These are phyloP conservation scores for Parnassius apollo DNA, from an alignment of 2,888 invertebrate genomes.

Conservation along the genomic window DNA sequence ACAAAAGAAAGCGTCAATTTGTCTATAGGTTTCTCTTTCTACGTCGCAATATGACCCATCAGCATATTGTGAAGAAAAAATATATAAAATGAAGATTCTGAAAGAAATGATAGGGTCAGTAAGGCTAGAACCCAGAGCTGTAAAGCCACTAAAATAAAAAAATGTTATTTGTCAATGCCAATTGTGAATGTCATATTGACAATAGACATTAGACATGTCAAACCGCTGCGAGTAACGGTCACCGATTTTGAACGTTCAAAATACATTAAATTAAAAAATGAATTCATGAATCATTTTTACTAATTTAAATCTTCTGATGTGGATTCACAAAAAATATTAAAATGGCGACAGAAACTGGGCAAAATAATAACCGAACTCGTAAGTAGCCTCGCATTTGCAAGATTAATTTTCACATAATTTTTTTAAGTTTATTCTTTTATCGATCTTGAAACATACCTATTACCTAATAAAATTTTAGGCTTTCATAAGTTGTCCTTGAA, in stretches of 20 bases:
- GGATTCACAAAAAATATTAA: not conserved
- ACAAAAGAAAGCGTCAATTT: too few species aligned
- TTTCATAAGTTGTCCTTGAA: slow-evolving; percentile 63
- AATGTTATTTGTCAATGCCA: too few species aligned
- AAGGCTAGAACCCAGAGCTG: too few species aligned
- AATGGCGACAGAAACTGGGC: slow-evolving; percentile 50
- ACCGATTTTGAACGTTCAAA: slow-evolving; percentile 18
- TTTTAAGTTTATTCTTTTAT: too few species aligned
- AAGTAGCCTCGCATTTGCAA: slow-evolving; percentile 34
- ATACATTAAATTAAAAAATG: not conserved
- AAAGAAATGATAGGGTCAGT: not conserved
- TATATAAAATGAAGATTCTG: not conserved
- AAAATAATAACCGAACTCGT: slow-evolving; percentile 49
- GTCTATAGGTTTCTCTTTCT: too few species aligned
- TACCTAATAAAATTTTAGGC: slow-evolving; percentile 45
- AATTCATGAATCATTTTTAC: not conserved
- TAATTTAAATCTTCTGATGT: not conserved
- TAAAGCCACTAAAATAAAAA: too few species aligned
- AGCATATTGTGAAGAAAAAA: too few species aligned
- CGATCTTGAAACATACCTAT: not conserved
- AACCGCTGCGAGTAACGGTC: slow-evolving; percentile 10
- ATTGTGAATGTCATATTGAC: not conserved
- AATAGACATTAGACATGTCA: not conserved
- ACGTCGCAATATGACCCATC: too few species aligned
- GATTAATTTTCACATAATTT: too few species aligned